These are phyloP conservation scores for Sebastes schlegelii DNA, from an alignment of 2,113 vertebrate species.

Conservation along the genomic window DNA sequence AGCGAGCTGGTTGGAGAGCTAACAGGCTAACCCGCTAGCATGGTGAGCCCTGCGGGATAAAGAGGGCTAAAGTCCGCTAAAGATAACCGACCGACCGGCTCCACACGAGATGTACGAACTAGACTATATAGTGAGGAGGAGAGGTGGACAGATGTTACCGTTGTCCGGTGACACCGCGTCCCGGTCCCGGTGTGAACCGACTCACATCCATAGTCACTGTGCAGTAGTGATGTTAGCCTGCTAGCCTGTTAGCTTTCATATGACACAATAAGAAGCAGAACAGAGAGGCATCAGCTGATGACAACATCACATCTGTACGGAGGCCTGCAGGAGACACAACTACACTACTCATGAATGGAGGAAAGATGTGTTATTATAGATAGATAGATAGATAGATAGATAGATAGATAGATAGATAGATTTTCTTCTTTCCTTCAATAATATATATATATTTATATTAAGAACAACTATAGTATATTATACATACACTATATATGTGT, in stretches of 20 bases:
- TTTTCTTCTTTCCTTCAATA: too few relatives aligned
- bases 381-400: too few relatives aligned
- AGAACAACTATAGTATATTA: too few relatives aligned
- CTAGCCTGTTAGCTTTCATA: conserved; percentile 23
- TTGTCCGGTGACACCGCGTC: conserved; percentile 7
- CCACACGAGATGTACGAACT: fast-evolving
- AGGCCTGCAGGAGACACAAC: background rate
- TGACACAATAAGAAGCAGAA: background rate
- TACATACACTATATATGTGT: too few relatives aligned
- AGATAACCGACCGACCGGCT: conserved; percentile 21
- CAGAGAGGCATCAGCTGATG: conserved; percentile 26
- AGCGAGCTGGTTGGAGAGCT: background rate
- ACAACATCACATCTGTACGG: conserved; percentile 46
- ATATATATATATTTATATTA: too few relatives aligned
- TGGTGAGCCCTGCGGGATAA: background rate
- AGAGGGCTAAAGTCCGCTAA: conserved; percentile 29
- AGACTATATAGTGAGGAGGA: background rate
- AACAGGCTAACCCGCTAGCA: conserved; percentile 35
- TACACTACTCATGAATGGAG: background rate
- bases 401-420: too few relatives aligned
- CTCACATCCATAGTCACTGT: background rate
- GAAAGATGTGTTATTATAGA: background rate
- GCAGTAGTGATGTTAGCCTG: conserved; percentile 2
- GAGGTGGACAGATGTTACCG: background rate
- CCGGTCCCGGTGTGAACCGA: conserved; percentile 6